phyloP scores from a whole-genome alignment of 1,140 invertebrate genomes.

The Paramacrobiotus metropolitanus region DNA sequence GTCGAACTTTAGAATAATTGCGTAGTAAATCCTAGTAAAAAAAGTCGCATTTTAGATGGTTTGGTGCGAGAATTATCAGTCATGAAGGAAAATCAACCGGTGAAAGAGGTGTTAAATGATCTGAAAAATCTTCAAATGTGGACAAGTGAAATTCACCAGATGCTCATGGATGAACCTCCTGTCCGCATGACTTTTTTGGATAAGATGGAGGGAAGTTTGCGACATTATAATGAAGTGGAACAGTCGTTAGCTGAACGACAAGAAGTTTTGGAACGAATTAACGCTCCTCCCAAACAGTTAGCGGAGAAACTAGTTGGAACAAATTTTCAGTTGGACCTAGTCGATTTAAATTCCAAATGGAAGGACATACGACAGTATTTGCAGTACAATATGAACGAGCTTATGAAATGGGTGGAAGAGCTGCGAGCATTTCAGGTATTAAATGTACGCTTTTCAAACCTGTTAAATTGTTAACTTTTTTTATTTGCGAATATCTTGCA shows the following conservation, averaged over 20 bases:
- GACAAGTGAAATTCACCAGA: neutral
- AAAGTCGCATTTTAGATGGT: no score
- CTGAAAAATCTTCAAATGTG: neutral
- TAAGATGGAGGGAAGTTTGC: neutral
- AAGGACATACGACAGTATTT: neutral
- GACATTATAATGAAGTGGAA: neutral
- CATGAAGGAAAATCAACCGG: neutral
- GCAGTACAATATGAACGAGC: neutral
- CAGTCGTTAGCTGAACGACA: neutral
- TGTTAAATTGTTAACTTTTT: no score
- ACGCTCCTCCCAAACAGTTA: neutral
- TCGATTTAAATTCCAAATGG: neutral
- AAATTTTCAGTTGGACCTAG: neutral
- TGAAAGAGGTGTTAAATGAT: neutral
- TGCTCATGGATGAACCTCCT: neutral
- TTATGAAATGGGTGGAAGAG: neutral
- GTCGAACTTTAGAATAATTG: no score
- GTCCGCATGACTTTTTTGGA: neutral
- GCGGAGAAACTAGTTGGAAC: neutral
- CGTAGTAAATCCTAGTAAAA: no score
- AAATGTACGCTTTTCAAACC: neutral
- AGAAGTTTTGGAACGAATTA: neutral
- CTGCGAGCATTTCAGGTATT: neutral
- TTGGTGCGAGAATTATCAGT: no score
- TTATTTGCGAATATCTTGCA: no score